phyloP scores from a whole-genome alignment of 2,113 vertebrate genomes.

The Cervus canadensis region DNA sequence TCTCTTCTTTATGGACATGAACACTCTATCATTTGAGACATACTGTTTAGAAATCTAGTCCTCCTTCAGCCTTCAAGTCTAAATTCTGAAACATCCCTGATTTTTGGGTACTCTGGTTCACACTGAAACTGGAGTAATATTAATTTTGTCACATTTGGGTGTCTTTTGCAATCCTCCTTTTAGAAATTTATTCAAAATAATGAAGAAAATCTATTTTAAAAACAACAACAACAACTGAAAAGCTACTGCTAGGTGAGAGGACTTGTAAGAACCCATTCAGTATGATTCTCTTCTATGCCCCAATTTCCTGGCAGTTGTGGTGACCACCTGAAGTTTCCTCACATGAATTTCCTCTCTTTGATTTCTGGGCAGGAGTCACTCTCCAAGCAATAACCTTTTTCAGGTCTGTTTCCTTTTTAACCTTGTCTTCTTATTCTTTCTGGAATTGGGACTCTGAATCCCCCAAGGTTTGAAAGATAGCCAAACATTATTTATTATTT shows the following conservation, averaged over 20 bases:
- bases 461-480: slow-evolving; percentile 32
- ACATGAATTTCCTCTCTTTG: not conserved
- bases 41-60: not conserved
- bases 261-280: not conserved
- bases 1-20: not conserved
- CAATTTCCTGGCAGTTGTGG: not conserved
- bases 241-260: not conserved
- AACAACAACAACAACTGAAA: not conserved
- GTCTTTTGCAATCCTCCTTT: not conserved
- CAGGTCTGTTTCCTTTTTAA: slow-evolving; percentile 25
- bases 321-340: not conserved
- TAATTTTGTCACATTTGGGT: not conserved
- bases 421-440: slow-evolving; percentile 26
- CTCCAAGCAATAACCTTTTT: not conserved
- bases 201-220: not conserved
- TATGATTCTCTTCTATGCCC: not conserved
- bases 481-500: slow-evolving; percentile 67
- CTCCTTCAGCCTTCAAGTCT: not conserved
- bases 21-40: not conserved
- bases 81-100: not conserved
- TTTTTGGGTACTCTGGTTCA: not conserved
- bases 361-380: not conserved
- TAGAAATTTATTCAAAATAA: slow-evolving; percentile 31
- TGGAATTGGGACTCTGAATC: slow-evolving; percentile 9
- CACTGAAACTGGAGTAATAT: not conserved